Percentiles rank a stretch among this genome's conserved stretches.
Conservation (phyloP, 2,888 invertebrate species). For the Podotricha telesiphe region DNA sequence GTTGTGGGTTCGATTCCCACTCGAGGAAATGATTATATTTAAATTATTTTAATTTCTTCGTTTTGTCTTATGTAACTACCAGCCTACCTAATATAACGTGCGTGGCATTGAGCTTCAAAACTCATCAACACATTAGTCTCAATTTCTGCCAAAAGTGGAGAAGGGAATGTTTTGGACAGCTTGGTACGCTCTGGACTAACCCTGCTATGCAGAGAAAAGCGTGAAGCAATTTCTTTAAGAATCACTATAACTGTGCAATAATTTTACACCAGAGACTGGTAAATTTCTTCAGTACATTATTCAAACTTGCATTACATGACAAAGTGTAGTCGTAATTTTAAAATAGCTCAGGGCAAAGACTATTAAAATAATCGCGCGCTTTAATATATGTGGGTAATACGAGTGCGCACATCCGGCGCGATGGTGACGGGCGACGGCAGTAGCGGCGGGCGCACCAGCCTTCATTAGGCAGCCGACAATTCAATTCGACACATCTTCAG, state of each 20-base stretch:
- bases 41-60: too few relatives aligned
- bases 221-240: too few relatives aligned
- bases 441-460: constrained; percentile 47
- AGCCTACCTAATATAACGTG: too few relatives aligned
- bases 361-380: constrained; percentile 73
- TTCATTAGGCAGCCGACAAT: constrained; percentile 67
- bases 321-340: constrained; percentile 53
- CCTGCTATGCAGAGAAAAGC: too few relatives aligned
- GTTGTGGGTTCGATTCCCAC: too few relatives aligned
- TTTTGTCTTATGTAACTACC: too few relatives aligned
- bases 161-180: too few relatives aligned
- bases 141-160: too few relatives aligned
- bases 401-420: constrained; percentile 58
- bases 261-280: not conserved
- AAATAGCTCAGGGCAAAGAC: constrained; percentile 56
- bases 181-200: too few relatives aligned
- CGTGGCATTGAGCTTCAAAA: too few relatives aligned
- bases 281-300: constrained; percentile 10
- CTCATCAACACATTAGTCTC: too few relatives aligned
- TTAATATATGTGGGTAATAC: constrained; percentile 59
- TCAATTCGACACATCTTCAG: constrained; percentile 82
- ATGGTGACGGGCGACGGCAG: constrained; percentile 38
- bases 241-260: constrained; percentile 8
- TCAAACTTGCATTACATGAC: constrained; percentile 41
- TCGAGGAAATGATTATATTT: too few relatives aligned